Evolutionary conservation across 2,113 vertebrate species (phyloP), one percentile per base, ranked within the genome.

Genomic region (Oryzias woworae): DNA sequence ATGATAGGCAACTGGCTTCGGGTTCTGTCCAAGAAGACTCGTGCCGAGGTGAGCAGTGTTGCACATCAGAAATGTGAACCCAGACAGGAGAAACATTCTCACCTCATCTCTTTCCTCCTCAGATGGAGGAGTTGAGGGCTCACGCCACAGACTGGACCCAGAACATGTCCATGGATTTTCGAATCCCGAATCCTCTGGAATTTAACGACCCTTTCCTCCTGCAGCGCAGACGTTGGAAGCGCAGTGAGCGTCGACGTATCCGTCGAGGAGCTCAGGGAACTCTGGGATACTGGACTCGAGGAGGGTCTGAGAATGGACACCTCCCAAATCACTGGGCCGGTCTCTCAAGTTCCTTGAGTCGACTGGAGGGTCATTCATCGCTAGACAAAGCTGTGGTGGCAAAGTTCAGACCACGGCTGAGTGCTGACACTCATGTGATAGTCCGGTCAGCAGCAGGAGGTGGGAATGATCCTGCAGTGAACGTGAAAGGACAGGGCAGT

Each of bases 1-100:
- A 96, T 96, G 94, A 95, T 97, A 15, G 94, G 90, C 45, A 95
- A 97, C 88, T 97, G 95, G 95, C 81, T 97, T 43, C 85, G 91
- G 47, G 94, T 92, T 14, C 85, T 97, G 73, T 95, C 94, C 22
- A 92, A 93, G 66, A 94, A 88, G 77, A 97, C 95, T 0, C 90
- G 94, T 1, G 95, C 94, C 26, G 95, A 97, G 95, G 95, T 95
- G 82, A 73, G 80, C 8, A 2, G 7, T 28, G 41, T 53, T 36
- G n/a, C 4, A 42, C 14, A 55, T 36, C 1, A 18, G 49, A 24
- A 48, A 22, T 51, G 23, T 46, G 4, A 51, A 24, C 36, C 5
- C 1, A 18, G 15, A 73, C 12, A 36, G 17, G 28, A 58, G 10
- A 17, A 2, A 12, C 48, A 22, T 20, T 53, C 15, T 10, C 24